Conservation (phyloP, 2,888 invertebrate genomes). For the Lasius fuliginosus region DNA sequence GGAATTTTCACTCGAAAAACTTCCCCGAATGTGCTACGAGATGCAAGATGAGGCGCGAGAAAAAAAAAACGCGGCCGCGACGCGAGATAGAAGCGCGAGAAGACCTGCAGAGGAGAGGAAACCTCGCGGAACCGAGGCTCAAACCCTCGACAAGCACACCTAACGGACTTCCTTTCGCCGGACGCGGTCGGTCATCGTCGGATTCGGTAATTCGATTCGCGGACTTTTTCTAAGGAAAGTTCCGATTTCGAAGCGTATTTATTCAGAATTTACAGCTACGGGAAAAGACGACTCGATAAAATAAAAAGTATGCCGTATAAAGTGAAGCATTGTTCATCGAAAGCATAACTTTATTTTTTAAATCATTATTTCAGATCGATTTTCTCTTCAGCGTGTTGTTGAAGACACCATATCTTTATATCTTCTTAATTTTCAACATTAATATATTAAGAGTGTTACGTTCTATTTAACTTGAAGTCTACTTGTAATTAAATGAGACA, state of each 20-base stretch:
- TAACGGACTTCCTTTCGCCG: slow-evolving; percentile 85
- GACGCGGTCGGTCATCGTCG: slow-evolving; percentile 78
- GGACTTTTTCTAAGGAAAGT: slow-evolving; percentile 58
- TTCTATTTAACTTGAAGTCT: not conserved
- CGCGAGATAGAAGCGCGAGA: slow-evolving; percentile 78
- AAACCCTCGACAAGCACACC: slow-evolving; percentile 81
- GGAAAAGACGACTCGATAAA: not conserved
- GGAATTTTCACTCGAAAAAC: not conserved
- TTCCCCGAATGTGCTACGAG: slow-evolving; percentile 15
- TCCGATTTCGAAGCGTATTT: slow-evolving; percentile 39
- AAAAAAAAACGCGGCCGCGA: slow-evolving; percentile 66
- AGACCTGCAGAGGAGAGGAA: slow-evolving; percentile 85
- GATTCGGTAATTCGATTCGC: slow-evolving; percentile 80
- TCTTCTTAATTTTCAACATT: not conserved
- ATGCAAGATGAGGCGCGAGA: slow-evolving; percentile 70
- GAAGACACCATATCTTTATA: not conserved
- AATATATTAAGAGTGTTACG: not conserved
- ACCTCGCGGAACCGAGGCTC: slow-evolving; percentile 85
- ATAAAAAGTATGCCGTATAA: not conserved
- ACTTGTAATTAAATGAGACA: not conserved
- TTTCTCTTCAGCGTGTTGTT: not conserved
- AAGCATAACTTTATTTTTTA: not conserved
- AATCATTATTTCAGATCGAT: not conserved
- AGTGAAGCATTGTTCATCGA: not conserved
- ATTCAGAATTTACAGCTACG: not conserved